A percentile compares a stretch with the other conserved stretches of the same genome.
phyloP scores from a whole-genome alignment of 2,113 vertebrate species.

The Hippotragus niger region DNA sequence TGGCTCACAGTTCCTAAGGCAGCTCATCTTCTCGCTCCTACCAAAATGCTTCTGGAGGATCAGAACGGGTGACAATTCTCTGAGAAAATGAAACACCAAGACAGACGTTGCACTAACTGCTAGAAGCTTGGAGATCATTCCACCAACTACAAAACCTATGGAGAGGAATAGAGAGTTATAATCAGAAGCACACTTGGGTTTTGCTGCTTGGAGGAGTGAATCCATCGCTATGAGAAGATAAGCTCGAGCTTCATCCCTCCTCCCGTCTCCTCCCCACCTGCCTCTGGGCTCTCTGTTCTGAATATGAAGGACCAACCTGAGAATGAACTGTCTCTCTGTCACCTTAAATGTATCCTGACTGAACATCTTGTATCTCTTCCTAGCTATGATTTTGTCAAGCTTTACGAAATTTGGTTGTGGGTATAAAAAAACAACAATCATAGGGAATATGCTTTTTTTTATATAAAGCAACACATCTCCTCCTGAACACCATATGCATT shows the following conservation, averaged over 20 bases:
- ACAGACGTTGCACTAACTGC: not conserved
- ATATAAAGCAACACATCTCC: not conserved
- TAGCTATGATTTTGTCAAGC: not conserved
- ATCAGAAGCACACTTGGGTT: not conserved
- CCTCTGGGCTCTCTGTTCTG: not conserved
- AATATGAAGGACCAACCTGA: not conserved
- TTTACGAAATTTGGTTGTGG: not conserved
- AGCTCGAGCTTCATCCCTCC: fast-evolving
- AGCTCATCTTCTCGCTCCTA: constrained; percentile 38
- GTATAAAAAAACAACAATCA: not conserved
- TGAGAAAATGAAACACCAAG: not conserved
- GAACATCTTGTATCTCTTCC: not conserved
- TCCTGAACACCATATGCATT: not conserved
- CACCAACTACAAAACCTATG: not conserved
- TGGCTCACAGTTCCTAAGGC: constrained; percentile 35
- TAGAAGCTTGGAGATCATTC: not conserved
- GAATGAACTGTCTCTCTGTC: not conserved
- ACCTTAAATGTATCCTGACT: not conserved
- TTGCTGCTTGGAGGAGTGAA: not conserved
- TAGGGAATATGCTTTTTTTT: not conserved
- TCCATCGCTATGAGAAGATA: not conserved
- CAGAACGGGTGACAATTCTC: not conserved
- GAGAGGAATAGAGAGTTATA: not conserved
- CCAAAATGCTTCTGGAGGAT: constrained; percentile 41
- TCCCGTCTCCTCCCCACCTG: fast-evolving